Percentiles rank a stretch among this genome's conserved stretches.
These are phyloP conservation scores for Chorisops tibialis DNA, from an alignment of 2,888 invertebrate species.

Conservation along the genomic window DNA sequence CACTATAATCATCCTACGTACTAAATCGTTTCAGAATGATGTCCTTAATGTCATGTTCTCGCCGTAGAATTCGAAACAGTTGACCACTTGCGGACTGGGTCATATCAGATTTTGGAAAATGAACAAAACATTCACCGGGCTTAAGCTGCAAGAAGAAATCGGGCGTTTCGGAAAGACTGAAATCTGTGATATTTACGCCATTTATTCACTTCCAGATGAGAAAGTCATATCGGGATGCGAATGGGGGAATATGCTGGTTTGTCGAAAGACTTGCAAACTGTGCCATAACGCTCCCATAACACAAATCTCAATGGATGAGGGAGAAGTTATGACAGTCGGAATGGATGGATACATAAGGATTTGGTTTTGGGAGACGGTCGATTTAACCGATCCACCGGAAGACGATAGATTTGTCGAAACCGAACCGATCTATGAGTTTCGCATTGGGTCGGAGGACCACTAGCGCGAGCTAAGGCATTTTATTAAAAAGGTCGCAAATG, in stretches of 20 bases:
- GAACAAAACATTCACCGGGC: conserved; percentile 83
- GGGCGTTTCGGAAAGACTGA: conserved; percentile 91
- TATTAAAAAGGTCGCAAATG: conserved; percentile 46
- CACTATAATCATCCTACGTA: conserved; percentile 70
- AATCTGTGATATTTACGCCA: conserved; percentile 82
- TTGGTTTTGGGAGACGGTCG: conserved; percentile 92
- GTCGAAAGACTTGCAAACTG: conserved; percentile 64
- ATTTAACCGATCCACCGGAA: conserved; percentile 78
- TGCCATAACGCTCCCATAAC: conserved; percentile 74
- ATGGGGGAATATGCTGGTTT: conserved; percentile 87
- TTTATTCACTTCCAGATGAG: conserved; percentile 83
- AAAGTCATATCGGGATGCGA: conserved; percentile 83
- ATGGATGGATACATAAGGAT: conserved; percentile 75
- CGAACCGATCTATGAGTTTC: conserved; percentile 82
- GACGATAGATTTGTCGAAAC: conserved; percentile 76
- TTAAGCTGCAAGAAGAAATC: conserved; percentile 83
- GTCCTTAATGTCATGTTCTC: conserved; percentile 79
- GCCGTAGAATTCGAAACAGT: conserved; percentile 70
- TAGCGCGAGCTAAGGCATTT: conserved; percentile 45
- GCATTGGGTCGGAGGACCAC: conserved; percentile 51
- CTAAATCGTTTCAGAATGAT: conserved; percentile 79
- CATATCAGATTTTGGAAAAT: conserved; percentile 94
- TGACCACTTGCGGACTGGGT: conserved; percentile 73
- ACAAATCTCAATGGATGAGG: conserved; percentile 43
- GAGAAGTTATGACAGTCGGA: conserved; percentile 53